Percentiles rank a stretch among this genome's conserved stretches.
phyloP scores from a whole-genome alignment of 2,888 invertebrate genomes.

The Acanthopleura granulata region DNA sequence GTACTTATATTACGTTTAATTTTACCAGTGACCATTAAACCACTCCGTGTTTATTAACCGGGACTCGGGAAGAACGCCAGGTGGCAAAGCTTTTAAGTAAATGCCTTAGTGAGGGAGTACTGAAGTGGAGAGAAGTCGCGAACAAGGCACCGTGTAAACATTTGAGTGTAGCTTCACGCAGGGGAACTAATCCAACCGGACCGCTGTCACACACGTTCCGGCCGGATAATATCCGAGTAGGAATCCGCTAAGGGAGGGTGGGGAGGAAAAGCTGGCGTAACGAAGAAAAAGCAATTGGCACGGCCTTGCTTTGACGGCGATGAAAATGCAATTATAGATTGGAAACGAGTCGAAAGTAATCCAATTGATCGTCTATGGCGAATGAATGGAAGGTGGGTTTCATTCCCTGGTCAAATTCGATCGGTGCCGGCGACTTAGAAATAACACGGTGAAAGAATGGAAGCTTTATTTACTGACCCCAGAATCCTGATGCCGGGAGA shows the following conservation, averaged over 20 bases:
- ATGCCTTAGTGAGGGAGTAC: not conserved
- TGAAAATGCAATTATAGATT: not conserved
- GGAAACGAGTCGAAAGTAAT: constrained; percentile 5
- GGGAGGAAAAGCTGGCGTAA: not conserved
- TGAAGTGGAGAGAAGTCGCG: not conserved
- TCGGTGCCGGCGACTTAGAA: too few relatives aligned
- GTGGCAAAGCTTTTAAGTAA: constrained; percentile 6
- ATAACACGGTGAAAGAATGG: too few relatives aligned
- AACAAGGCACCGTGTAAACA: not conserved
- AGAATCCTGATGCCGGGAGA: too few relatives aligned
- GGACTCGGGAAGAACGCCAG: not conserved
- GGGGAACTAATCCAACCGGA: not conserved
- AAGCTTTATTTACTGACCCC: too few relatives aligned
- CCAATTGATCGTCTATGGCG: not conserved
- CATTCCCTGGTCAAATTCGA: too few relatives aligned
- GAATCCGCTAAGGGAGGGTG: too few relatives aligned
- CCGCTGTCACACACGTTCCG: not conserved
- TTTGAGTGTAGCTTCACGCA: not conserved
- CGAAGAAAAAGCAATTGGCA: not conserved
- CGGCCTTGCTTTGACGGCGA: not conserved
- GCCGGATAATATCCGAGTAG: constrained; percentile 5
- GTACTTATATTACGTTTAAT: too few relatives aligned
- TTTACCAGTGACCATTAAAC: too few relatives aligned
- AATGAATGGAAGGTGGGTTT: too few relatives aligned
- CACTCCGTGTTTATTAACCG: too few relatives aligned